Base-by-base conservation (phyloP, 2,797 vertebrate species). In the Megalops cyprinoides region DNA sequence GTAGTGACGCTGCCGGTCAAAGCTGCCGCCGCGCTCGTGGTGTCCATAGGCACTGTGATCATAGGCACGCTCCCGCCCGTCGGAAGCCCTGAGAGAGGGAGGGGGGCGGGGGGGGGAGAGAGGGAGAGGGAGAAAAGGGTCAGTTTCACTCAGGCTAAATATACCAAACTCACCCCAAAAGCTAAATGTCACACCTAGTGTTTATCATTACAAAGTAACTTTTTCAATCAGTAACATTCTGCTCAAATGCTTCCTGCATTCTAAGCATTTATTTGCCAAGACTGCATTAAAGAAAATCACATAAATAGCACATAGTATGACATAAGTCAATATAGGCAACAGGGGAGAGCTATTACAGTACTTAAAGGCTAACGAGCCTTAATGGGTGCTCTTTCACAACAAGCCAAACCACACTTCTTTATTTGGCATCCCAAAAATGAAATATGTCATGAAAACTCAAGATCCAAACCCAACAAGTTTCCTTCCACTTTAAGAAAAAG, bases 21-120 rank as follows among this genome's bases (percentile, higher is more conserved):
- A 99, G 90, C 96, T 95, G 81, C 96, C 95, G 84, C 96, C 95
- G 88, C 98, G 96, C 87, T 99, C 98, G 86, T 99, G 98, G 93
- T 99, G 98, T 97, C 97, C 97, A 91, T 99, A 99, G 85, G 98
- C 97, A 97, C 96, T 99, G 96, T 98, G 97, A 92, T 99, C 98
- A 90, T 99, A 99, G 85, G 96, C 95, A 93, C 98, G 97, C 89
- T 99, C 98, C 93, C 98, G 96, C 93, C 95, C 97, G 92, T 99
- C 98, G 92, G 98, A 97, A 94, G 96, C 97, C 96, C 97, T 99
- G 97, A 82, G 79, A 90, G 90, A 69, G 79, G 90, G 82, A 92
- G 69, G 37, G 18, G 77, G 74, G 34, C 65, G 87, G 28, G 49
- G 53, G 53, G 4, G 67, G 5, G 28, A 23, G 53, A 42, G 3